A percentile compares a stretch with the other conserved stretches of the same genome.
These are phyloP conservation scores for Saccopteryx leptura DNA, from an alignment of 2,113 vertebrate genomes.

Conservation along the genomic window DNA sequence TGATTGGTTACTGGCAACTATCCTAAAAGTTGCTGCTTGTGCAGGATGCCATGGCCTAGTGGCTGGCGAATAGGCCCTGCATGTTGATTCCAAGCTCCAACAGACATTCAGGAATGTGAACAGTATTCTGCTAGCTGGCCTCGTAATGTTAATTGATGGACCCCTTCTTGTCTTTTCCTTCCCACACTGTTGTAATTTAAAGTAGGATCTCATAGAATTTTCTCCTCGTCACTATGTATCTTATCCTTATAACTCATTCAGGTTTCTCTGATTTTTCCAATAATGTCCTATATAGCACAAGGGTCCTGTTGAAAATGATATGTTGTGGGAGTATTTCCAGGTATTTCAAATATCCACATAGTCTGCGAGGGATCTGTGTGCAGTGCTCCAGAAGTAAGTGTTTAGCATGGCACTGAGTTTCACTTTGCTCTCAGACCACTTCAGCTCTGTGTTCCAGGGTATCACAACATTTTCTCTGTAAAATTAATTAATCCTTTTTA, in stretches of 20 bases:
- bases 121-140: too few relatives aligned
- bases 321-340: background rate
- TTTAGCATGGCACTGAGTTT: background rate
- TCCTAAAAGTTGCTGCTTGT: background rate
- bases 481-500: background rate
- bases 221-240: background rate
- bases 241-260: background rate
- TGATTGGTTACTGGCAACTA: background rate
- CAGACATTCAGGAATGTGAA: background rate
- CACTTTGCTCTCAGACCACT: background rate
- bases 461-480: background rate
- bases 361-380: background rate
- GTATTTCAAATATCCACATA: background rate
- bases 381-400: background rate
- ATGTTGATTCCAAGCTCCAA: background rate
- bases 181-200: too few relatives aligned
- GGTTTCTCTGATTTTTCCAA: background rate
- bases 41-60: background rate
- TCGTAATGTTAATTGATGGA: too few relatives aligned
- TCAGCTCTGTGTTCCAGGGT: background rate
- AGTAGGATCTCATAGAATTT: background rate
- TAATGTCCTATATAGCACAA: background rate
- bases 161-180: too few relatives aligned
- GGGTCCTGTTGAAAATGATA: background rate
- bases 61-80: background rate